These are phyloP conservation scores for Ypsolopha scabrella DNA, from an alignment of 2,888 invertebrate genomes.

Conservation along the genomic window DNA sequence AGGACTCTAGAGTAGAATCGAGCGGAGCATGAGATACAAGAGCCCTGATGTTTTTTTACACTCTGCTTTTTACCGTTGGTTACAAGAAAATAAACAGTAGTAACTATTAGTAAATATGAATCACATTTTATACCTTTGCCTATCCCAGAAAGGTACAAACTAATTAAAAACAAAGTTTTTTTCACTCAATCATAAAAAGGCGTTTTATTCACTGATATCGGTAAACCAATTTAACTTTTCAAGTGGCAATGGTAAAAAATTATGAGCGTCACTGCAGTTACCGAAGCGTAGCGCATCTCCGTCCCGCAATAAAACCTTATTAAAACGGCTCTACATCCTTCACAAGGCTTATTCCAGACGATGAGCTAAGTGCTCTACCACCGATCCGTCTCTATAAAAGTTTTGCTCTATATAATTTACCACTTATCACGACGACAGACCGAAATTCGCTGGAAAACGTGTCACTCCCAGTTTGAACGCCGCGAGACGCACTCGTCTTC, in stretches of 20 bases:
- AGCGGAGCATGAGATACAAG: too few relatives aligned
- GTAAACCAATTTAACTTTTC: too few relatives aligned
- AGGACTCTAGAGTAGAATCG: too few relatives aligned
- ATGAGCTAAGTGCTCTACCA: constrained; percentile 7
- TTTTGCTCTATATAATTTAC: neutral
- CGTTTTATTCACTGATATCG: too few relatives aligned
- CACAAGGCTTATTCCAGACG: constrained; percentile 8
- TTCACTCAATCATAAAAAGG: neutral
- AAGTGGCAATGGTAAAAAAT: neutral
- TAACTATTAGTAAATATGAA: too few relatives aligned
- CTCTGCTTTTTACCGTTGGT: too few relatives aligned
- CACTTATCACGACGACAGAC: neutral
- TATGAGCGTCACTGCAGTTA: too few relatives aligned
- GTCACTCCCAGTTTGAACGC: neutral
- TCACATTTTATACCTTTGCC: too few relatives aligned
- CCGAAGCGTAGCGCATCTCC: too few relatives aligned
- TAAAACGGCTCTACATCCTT: neutral
- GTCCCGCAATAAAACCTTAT: neutral
- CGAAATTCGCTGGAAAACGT: neutral
- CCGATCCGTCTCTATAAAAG: constrained; percentile 26
- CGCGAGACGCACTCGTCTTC: neutral
- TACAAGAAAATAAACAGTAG: too few relatives aligned
- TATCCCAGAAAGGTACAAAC: too few relatives aligned
- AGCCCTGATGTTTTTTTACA: too few relatives aligned
- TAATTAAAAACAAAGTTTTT: neutral